A percentile compares a stretch with the other conserved stretches of the same genome.
These are phyloP conservation scores for human DNA, from an alignment of 2,113 vertebrate species.

Conservation along the genomic window DNA sequence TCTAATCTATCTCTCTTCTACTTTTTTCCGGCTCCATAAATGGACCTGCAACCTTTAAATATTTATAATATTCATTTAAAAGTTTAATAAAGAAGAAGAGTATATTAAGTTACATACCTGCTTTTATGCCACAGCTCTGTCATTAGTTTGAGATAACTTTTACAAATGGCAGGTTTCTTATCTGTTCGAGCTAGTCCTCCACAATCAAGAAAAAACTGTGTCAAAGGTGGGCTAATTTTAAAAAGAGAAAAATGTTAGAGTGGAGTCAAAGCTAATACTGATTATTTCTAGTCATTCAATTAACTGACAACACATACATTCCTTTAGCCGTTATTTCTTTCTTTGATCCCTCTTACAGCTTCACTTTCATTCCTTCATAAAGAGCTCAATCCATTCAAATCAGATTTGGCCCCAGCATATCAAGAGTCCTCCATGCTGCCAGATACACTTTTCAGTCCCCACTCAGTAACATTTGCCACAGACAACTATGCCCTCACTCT, in stretches of 20 bases:
- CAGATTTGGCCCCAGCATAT: neutral
- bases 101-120: slow-evolving; percentile 85
- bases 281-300: neutral
- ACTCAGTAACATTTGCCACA: neutral
- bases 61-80: neutral
- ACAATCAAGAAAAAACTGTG: slow-evolving; percentile 97
- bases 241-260: slow-evolving; percentile 37
- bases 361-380: neutral
- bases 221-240: slow-evolving; percentile 92
- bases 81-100: neutral
- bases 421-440: neutral
- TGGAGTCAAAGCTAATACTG: neutral
- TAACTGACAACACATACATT: neutral
- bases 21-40: neutral
- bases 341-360: neutral
- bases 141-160: slow-evolving; percentile 99
- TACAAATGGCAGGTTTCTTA: slow-evolving; percentile 98
- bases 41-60: neutral
- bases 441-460: neutral
- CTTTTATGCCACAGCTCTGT: slow-evolving; percentile 98
- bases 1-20: neutral
- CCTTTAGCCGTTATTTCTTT: neutral
- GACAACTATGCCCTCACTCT: neutral
- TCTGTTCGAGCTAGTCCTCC: slow-evolving; percentile 95
- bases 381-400: neutral